Evolutionary conservation across 2,113 vertebrate species (phyloP).

Genomic region (Antechinus flavipes): DNA sequence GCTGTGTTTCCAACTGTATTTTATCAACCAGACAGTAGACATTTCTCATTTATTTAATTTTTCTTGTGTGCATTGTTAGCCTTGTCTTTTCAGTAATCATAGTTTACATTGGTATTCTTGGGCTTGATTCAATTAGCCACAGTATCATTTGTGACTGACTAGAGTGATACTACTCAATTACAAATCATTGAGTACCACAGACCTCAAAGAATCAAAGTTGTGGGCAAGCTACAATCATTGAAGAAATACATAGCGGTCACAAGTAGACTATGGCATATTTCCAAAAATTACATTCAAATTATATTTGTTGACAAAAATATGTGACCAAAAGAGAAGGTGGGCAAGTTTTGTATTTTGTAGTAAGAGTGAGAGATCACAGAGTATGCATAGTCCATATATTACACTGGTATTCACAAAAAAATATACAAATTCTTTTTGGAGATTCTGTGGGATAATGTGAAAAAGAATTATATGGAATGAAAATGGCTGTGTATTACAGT

Average conservation of each 20-base stretch:
- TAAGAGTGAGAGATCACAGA: background rate
- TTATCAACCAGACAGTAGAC: background rate
- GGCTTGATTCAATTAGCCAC: background rate
- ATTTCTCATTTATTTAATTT: background rate
- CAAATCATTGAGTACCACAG: background rate
- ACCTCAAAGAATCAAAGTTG: background rate
- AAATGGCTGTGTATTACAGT: background rate
- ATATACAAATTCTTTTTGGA: background rate
- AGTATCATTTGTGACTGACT: background rate
- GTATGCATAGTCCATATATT: background rate
- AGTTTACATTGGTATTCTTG: background rate
- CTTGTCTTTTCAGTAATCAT: background rate
- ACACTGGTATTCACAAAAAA: background rate
- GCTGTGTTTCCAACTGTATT: background rate
- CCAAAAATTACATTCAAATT: background rate
- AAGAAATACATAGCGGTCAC: background rate
- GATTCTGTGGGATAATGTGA: background rate
- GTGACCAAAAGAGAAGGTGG: background rate
- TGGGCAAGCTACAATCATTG: background rate
- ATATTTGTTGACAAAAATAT: background rate
- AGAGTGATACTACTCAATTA: background rate
- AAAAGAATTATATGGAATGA: background rate
- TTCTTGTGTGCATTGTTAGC: background rate
- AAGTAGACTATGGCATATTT: background rate
- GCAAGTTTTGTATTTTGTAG: background rate